Percentiles rank a stretch among this genome's conserved stretches.
Conservation (phyloP, 1,140 invertebrate species). For the Pogonomyrmex barbatus region DNA sequence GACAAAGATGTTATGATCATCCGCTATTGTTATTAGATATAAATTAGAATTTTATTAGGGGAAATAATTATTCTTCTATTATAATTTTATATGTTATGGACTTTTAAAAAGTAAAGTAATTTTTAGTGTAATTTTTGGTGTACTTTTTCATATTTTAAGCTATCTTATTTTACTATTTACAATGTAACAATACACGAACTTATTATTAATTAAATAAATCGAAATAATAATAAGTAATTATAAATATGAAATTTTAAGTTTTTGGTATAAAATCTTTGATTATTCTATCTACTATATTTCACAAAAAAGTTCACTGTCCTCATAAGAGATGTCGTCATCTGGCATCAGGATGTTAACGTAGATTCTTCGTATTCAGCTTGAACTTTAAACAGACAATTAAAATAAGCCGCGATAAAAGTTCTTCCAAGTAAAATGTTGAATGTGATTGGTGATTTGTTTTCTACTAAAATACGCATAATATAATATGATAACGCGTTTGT, state of each 20-base stretch:
- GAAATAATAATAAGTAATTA: neutral
- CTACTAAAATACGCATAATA: neutral
- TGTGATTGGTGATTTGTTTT: neutral
- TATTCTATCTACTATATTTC: neutral
- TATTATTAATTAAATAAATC: neutral
- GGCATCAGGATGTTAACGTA: conserved; percentile 51
- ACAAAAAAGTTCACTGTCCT: conserved; percentile 14
- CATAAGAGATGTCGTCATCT: conserved; percentile 43
- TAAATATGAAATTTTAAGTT: conserved; percentile 3
- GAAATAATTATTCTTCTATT: conserved; percentile 10
- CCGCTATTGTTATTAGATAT: neutral
- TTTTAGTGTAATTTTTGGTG: neutral
- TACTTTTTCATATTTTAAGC: neutral
- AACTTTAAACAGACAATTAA: conserved; percentile 34
- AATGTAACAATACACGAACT: too few species aligned
- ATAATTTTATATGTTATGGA: neutral
- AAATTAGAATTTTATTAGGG: conserved; percentile 1
- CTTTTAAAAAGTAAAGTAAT: neutral
- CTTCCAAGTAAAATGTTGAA: conserved; percentile 14
- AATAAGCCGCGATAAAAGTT: conserved; percentile 5
- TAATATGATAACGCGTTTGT: neutral
- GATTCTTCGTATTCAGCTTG: conserved; percentile 14
- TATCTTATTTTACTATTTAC: neutral
- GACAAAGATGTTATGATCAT: neutral
- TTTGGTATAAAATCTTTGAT: conserved; percentile 4